A percentile compares a stretch with the other conserved stretches of the same genome.
phyloP scores from a whole-genome alignment of 2,888 invertebrate genomes.

The Pachliopta kotzebuea region DNA sequence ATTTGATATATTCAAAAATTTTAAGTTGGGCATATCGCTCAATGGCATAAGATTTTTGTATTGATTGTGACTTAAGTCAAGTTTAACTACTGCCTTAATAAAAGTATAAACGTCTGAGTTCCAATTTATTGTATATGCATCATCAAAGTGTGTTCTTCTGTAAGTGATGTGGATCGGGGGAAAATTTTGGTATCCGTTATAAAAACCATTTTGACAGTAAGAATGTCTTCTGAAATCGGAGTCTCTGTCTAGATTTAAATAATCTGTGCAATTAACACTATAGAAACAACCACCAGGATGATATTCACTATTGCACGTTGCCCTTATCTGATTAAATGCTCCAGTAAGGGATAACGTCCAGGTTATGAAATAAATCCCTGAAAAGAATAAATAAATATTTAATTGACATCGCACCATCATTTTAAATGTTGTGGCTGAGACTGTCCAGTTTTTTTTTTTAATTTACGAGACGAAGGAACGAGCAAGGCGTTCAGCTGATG shows the following conservation, averaged over 20 bases:
- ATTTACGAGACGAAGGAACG: too few relatives aligned
- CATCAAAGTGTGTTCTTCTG: not conserved
- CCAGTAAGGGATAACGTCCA: not conserved
- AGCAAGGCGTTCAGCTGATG: too few relatives aligned
- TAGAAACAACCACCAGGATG: not conserved
- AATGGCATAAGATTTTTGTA: constrained; percentile 39
- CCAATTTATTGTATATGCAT: not conserved
- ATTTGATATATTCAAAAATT: constrained; percentile 44
- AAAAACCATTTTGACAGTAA: not conserved
- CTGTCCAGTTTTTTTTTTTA: not conserved
- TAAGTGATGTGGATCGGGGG: not conserved
- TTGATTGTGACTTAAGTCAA: constrained; percentile 46
- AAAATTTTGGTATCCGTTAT: not conserved
- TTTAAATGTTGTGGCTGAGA: not conserved
- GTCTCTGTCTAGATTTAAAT: not conserved
- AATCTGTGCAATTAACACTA: not conserved
- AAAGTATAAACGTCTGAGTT: not conserved
- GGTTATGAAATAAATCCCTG: not conserved
- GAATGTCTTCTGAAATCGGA: accelerated
- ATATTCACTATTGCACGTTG: not conserved
- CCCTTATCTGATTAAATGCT: not conserved
- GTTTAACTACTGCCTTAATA: constrained; percentile 29
- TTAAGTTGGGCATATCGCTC: constrained; percentile 40
- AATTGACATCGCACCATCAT: too few relatives aligned
- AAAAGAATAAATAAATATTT: not conserved